Evolutionary conservation across 1,140 invertebrate species (phyloP), one percentile per base, ranked within the genome.

Genomic region (Drosophila parabipectinata): DNA sequence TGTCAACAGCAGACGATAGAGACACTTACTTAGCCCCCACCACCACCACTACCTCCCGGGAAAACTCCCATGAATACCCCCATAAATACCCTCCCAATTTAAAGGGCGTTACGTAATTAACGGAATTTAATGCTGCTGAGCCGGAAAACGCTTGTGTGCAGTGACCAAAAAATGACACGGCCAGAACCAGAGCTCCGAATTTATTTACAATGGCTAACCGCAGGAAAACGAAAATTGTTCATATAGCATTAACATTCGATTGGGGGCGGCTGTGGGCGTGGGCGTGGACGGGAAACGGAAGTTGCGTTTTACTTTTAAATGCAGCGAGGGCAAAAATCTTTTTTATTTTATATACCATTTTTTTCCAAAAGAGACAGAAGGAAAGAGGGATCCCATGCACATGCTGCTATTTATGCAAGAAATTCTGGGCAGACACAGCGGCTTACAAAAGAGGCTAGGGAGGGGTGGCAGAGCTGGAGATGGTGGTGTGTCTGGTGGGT

Each of bases 341-440:
- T 67, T 64, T 26, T 64, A 52, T 64, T 21, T 56, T 44, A 44
- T 44, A 69, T 69, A 34, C 45, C 66, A 56, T 69, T 57, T 41
- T 56, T 57, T 57, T 52, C 57, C 30, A 59, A 32, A 9, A 21
- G 34, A 15, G 8, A 58, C 56, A 34, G 45, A 24, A 47, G 18
- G 34, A 56, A 56, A 69, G 50, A 41, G 41, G 39, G 41, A 74
- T 56, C 61, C 75, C 75, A 60, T 55, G 57, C 71, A 68, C 73
- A 82, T 75, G 79, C 71, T 83, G 79, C 76, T 83, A 83, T 83
- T 83, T 83, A 83, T 83, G 72, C 80, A 83, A 83, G 75, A 79
- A 83, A 83, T 69, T 82, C 79, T 69, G 73, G 73, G 72, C 79
- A 82, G 74, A 81, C 68, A 77, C 48, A 74, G 74, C 51, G 45